These are phyloP conservation scores for Epirrhoe tristata DNA, from an alignment of 2,888 invertebrate genomes.

Conservation along the genomic window DNA sequence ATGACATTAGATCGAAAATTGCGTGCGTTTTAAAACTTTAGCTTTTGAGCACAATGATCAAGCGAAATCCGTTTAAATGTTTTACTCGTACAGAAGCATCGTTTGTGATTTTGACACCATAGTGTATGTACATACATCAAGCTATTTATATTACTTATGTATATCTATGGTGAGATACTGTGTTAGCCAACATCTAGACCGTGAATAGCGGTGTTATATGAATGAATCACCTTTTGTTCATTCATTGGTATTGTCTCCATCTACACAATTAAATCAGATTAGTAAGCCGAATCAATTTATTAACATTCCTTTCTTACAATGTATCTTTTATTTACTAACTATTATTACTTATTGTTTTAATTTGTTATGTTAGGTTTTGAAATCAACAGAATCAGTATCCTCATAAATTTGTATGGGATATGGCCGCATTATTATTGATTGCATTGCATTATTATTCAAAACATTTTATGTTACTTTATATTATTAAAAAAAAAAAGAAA, in stretches of 20 bases:
- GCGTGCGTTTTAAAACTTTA: neutral
- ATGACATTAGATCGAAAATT: neutral
- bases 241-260: constrained; percentile 62
- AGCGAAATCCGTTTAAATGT: constrained; percentile 1
- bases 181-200: constrained; percentile 33
- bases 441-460: too few species aligned
- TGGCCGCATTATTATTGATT: too few species aligned
- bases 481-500: too few species aligned
- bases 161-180: constrained; percentile 32
- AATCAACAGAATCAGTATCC: too few species aligned
- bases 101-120: constrained; percentile 31
- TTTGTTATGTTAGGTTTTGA: too few species aligned
- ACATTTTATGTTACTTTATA: too few species aligned
- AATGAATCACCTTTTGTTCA: constrained; percentile 58
- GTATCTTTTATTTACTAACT: neutral
- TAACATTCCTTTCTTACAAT: constrained; percentile 5
- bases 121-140: constrained; percentile 46
- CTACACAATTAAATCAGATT: constrained; percentile 61
- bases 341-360: neutral
- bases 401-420: too few species aligned
- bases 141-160: neutral
- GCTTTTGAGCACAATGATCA: neutral
- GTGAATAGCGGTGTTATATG: constrained; percentile 36
- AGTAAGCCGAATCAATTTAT: constrained; percentile 42
- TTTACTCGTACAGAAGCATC: constrained; percentile 26